Evolutionary conservation across 2,797 vertebrate species (phyloP).

Genomic region (Coendou prehensilis): DNA sequence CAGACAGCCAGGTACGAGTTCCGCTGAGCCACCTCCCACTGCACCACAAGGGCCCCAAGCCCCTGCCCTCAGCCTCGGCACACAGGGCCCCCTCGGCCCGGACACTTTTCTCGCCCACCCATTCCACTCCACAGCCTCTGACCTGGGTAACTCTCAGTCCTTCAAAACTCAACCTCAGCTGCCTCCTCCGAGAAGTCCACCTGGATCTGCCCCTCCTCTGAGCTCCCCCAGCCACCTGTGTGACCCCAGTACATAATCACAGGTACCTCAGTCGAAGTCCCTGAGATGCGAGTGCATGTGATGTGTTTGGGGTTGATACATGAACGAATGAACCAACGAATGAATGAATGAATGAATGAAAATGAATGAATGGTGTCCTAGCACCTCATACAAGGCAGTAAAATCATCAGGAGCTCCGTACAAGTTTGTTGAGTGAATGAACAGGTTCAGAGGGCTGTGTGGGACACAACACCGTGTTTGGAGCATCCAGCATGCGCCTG

Average conservation of each 20-base stretch:
- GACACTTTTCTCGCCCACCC: background rate
- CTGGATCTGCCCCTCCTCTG: background rate
- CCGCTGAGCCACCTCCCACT: background rate
- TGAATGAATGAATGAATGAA: background rate
- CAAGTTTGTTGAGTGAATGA: background rate
- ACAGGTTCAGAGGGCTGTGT: background rate
- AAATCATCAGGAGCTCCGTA: background rate
- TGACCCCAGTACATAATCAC: background rate
- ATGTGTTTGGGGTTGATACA: background rate
- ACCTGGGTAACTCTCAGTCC: background rate
- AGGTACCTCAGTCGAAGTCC: background rate
- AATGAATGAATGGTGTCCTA: background rate
- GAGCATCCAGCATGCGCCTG: background rate
- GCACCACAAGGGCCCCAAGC: background rate
- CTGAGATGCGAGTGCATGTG: too few species aligned
- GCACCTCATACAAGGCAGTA: background rate
- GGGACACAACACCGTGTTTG: background rate
- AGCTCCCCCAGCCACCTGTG: background rate
- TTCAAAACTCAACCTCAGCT: constrained; percentile 2
- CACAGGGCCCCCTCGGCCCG: background rate
- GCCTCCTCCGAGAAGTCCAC: background rate
- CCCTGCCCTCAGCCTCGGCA: background rate
- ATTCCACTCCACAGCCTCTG: background rate
- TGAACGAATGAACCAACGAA: background rate
- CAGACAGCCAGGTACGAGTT: background rate